A percentile compares a stretch with the other conserved stretches of the same genome.
Evolutionary conservation across 2,888 invertebrate species (phyloP).

Genomic region (Pyralis farinalis): DNA sequence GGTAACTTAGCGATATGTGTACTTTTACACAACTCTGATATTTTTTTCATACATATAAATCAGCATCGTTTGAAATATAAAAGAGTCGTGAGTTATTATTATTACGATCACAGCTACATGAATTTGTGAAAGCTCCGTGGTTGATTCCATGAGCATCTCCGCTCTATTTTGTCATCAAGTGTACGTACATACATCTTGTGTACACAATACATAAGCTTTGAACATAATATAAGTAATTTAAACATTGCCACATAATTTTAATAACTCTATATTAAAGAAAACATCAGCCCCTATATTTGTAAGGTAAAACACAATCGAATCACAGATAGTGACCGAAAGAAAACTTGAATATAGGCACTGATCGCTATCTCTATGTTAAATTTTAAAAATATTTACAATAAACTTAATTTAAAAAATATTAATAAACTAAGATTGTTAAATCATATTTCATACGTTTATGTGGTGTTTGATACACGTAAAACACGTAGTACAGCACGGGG

Average conservation of each 20-base stretch:
- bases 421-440: slow-evolving; percentile 14
- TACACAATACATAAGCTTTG: slow-evolving; percentile 22
- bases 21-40: slow-evolving; percentile 3
- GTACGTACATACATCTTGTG: slow-evolving; percentile 19
- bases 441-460: slow-evolving; percentile 10
- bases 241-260: slow-evolving; percentile 32
- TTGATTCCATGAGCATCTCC: neutral
- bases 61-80: neutral
- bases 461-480: neutral
- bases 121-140: neutral
- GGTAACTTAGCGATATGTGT: slow-evolving; percentile 6
- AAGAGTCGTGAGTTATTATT: neutral
- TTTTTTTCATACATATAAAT: neutral
- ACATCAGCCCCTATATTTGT: slow-evolving; percentile 25
- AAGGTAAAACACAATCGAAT: slow-evolving; percentile 5
- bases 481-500: too few species aligned
- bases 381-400: slow-evolving; percentile 41
- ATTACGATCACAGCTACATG: neutral
- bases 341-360: slow-evolving; percentile 38
- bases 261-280: slow-evolving; percentile 24
- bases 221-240: slow-evolving; percentile 28
- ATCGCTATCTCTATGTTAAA: slow-evolving; percentile 31
- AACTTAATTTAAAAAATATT: slow-evolving; percentile 24
- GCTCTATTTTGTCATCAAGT: neutral
- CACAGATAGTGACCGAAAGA: slow-evolving; percentile 10